phyloP scores from a whole-genome alignment of 1,140 invertebrate genomes.

The Linepithema humile region DNA sequence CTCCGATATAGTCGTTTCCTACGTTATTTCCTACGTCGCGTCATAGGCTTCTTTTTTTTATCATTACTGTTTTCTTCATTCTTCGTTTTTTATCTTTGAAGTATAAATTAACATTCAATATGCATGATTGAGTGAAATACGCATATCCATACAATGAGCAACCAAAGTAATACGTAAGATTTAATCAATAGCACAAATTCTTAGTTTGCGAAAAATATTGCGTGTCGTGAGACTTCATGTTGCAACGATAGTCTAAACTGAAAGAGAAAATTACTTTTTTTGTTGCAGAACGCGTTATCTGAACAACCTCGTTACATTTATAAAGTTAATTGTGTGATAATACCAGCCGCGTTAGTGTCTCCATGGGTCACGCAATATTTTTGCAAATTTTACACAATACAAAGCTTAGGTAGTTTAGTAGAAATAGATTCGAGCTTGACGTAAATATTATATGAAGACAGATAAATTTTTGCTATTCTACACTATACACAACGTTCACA shows the following conservation, averaged over 20 bases:
- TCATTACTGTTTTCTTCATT: background rate
- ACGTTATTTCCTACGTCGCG: background rate
- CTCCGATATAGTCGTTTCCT: constrained; percentile 49
- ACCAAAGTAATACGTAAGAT: background rate
- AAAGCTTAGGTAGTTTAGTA: background rate
- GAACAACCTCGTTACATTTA: constrained; percentile 33
- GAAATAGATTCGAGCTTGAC: background rate
- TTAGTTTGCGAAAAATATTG: background rate
- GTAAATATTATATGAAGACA: background rate
- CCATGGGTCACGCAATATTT: background rate
- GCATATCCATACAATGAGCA: background rate
- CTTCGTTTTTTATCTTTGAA: background rate
- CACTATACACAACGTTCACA: background rate
- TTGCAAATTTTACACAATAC: background rate
- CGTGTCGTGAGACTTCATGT: background rate
- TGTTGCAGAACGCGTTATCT: background rate
- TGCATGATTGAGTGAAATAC: background rate
- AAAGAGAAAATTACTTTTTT: constrained; percentile 1
- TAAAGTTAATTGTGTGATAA: constrained; percentile 19
- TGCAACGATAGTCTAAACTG: background rate
- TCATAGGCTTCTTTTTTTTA: background rate
- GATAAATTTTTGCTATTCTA: background rate
- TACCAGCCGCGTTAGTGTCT: background rate
- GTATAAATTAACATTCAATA: background rate
- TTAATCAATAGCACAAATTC: background rate